Evolutionary conservation across 2,797 vertebrate genomes (phyloP), one percentile per base, ranked within the genome.

Genomic region (Erethizon dorsatum): DNA sequence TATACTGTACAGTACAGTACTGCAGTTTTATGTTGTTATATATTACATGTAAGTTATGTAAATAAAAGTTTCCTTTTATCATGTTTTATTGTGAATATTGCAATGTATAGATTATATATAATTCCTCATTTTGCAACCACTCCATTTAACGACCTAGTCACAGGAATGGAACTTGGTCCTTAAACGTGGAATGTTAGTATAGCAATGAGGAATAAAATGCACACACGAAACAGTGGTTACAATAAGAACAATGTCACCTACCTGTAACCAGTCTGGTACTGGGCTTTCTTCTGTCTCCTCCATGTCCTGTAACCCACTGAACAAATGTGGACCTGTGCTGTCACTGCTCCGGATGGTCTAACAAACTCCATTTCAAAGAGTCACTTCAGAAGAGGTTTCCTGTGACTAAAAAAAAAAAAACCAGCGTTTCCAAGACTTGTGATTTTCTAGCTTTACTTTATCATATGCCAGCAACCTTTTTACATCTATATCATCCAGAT

Each of bases 401-500:
- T n/a, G n/a, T n/a, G n/a, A n/a, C n/a, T n/a, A n/a, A n/a, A 83
- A 9, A 54, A 73, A 33, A 33, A n/a, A 15, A n/a, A 69, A 69
- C 2, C 15, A 9, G 22, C 65, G 45, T 79, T 80, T 92, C 79
- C 79, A 91, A 80, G 54, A 56, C 8, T 1, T 69, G 28, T 94
- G 61, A 67, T 83, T 92, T 88, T 57, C 91, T 92, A 87, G 54
- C 79, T 94, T 20, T 41, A 87, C 84, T 93, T 75, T 86, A 94
- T 90, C 96, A 59, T 85, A 73, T 45, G 4, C 71, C 61, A 24
- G 86, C 86, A 86, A 89, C 73, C 86, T 97, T 83, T 91, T 95
- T 2, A 90, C 77, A 85, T 54, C 73, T 80, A 79, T 56, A 83
- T 57, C 26, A 56, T 50, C 59, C 77, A 77, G 87, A 96, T 56